These are phyloP conservation scores for Neotoma lepida DNA, from an alignment of 2,113 vertebrate genomes.

Conservation along the genomic window DNA sequence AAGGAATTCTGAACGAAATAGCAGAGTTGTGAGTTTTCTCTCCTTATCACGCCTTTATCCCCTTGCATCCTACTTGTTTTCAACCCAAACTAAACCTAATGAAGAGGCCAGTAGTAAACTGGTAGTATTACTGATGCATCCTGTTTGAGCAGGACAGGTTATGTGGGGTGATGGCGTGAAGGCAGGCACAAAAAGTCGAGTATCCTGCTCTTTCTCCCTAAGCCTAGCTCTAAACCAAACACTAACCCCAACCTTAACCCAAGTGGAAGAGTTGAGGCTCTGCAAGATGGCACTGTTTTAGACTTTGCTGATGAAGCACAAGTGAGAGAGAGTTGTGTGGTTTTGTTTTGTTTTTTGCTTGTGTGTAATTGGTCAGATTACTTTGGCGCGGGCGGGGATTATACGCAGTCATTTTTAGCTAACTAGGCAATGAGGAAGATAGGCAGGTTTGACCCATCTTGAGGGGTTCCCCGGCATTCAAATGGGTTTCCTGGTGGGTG, in stretches of 20 bases:
- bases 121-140: neutral
- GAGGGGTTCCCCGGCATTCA: neutral
- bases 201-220: neutral
- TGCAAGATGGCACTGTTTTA: neutral
- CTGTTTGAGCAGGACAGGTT: neutral
- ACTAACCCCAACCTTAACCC: neutral
- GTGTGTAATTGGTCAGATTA: slow-evolving; percentile 7
- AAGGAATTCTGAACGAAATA: neutral
- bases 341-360: neutral
- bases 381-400: neutral
- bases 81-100: neutral
- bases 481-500: neutral
- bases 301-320: neutral
- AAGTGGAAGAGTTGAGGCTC: neutral
- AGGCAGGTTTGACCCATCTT: neutral
- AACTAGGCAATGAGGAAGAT: neutral
- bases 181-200: neutral
- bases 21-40: neutral
- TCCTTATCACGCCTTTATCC: neutral
- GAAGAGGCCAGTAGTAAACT: neutral
- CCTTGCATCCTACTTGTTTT: neutral
- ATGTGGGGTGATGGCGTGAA: neutral
- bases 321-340: neutral
- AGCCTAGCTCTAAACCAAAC: neutral
- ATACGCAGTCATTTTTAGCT: neutral